Evolutionary conservation across 1,140 invertebrate species (phyloP), one percentile per base, ranked within the genome.

Genomic region (Danaus plexippus): DNA sequence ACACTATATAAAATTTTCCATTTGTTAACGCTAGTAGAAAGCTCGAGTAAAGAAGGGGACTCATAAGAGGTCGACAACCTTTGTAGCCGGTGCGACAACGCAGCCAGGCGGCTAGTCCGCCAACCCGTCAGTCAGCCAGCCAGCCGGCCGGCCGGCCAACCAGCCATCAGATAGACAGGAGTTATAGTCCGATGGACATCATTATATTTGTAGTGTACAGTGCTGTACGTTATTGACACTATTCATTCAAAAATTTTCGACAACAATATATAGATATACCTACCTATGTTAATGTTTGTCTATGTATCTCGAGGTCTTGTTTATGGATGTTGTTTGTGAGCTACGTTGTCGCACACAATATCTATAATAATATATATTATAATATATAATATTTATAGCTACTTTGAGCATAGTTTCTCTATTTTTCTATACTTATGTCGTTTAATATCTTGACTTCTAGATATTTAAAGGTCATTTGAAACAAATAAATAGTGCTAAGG

Each of bases 51-150:
- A 75, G 71, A 82, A 76, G 69, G 67, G 70, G 78, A 78, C 76
- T 82, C 69, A 68, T 82, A 82, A 80, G 73, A 77, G 75, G 73
- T 81, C 76, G 67, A 85, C 80, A 83, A 85, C 82, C 82, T 68
- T 75, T 64, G 52, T 57, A 51, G 54, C 66, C 62, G 56, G 58
- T 43, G 51, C 61, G 59, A 44, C 56, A 67, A 61, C 48, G 52
- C 52, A 52, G 46, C 52, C 9, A 53, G 41, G 49, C 7, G 22
- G 22, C 22, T 32, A 32, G 22, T 32, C 22, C 7, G 22, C 22
- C 22, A 32, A 7, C 22, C 22, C 22, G 22, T 32, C 22, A 32
- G 22, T 8, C 22, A 8, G 1, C 22, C 7, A 32, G 22, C 1
- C 7, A 32, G 22, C 22, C 18, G 6, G 18, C 18, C 22, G 22